These are phyloP conservation scores for Enteromius anoplus DNA, from an alignment of 2,797 vertebrate species.

Conservation along the genomic window DNA sequence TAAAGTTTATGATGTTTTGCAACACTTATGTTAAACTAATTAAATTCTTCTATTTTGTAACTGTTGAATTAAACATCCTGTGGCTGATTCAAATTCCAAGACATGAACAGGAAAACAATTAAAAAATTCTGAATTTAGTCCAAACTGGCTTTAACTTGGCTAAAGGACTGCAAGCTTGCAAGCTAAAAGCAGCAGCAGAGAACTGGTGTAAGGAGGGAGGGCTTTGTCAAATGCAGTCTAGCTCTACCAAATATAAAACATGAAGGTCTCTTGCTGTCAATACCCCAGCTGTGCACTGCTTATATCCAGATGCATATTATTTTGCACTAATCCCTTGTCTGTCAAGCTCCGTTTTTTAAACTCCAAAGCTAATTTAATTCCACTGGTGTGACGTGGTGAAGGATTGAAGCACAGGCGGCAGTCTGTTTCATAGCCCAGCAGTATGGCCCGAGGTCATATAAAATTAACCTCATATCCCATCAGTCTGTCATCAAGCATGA, in stretches of 20 bases:
- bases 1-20: background rate
- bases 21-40: background rate
- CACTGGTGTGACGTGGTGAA: constrained; percentile 55
- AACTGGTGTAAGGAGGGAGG: constrained; percentile 64
- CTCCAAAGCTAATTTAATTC: constrained; percentile 76
- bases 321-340: constrained; percentile 67
- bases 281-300: constrained; percentile 60
- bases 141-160: constrained; percentile 62
- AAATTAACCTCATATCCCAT: constrained; percentile 18
- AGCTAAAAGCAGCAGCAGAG: constrained; percentile 57
- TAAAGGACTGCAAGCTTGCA: constrained; percentile 70
- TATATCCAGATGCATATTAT: constrained; percentile 70
- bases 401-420: constrained; percentile 44
- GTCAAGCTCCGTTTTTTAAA: constrained; percentile 67
- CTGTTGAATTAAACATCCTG: constrained; percentile 13
- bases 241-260: constrained; percentile 69
- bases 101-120: background rate
- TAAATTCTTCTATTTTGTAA: background rate
- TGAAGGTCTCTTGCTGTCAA: constrained; percentile 71
- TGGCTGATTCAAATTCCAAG: background rate
- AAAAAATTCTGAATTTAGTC: background rate
- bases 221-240: constrained; percentile 70
- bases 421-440: constrained; percentile 28
- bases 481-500: constrained; percentile 24
- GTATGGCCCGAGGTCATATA: constrained; percentile 13